Conservation (phyloP, 2,797 vertebrate species). For the Coendou prehensilis region DNA sequence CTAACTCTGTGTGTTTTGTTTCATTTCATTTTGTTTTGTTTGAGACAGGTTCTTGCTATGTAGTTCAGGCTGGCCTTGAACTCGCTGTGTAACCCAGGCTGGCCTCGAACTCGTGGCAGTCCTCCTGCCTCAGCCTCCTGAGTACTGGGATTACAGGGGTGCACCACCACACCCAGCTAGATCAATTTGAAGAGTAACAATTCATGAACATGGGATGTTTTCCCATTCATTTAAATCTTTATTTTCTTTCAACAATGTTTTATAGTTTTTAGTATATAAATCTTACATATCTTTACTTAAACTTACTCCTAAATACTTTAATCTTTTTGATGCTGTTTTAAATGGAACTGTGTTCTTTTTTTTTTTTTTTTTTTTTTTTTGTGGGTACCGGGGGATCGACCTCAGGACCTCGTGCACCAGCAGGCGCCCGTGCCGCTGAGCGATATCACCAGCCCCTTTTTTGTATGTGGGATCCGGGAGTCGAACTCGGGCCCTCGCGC, state of each 20-base stretch:
- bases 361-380: too few species aligned
- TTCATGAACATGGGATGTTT: background rate
- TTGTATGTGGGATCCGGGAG: too few species aligned
- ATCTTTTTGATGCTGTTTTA: conserved; percentile 26
- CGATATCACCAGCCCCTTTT: too few species aligned
- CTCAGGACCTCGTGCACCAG: too few species aligned
- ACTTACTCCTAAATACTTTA: conserved; percentile 40
- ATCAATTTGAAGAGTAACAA: background rate
- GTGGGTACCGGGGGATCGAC: too few species aligned
- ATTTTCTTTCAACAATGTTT: conserved; percentile 23
- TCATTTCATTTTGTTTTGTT: background rate
- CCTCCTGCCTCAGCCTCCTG: background rate
- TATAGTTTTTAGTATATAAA: background rate
- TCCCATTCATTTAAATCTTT: conserved; percentile 38
- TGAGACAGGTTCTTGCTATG: background rate
- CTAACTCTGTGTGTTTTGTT: background rate
- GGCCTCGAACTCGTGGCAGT: background rate
- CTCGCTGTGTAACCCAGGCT: background rate
- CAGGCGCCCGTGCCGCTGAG: too few species aligned
- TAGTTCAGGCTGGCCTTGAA: background rate
- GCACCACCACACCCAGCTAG: background rate
- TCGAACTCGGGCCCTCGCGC: too few species aligned
- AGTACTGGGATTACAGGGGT: background rate
- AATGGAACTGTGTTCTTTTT: conserved; percentile 10
- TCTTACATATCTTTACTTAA: conserved; percentile 36